These are phyloP conservation scores for Nomada fucata DNA, from an alignment of 2,888 invertebrate species.

Conservation along the genomic window DNA sequence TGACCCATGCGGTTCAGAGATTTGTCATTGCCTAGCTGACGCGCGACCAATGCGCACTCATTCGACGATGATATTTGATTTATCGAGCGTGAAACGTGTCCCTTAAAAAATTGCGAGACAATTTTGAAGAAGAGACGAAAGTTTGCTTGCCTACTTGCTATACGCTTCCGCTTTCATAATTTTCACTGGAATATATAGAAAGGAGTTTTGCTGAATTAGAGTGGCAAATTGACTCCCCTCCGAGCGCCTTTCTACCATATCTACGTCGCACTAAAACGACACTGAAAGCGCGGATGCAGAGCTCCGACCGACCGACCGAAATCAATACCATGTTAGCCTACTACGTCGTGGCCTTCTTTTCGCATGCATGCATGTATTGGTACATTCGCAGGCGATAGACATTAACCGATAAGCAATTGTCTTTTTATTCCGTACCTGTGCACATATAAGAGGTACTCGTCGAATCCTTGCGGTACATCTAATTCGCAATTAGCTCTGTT, in stretches of 20 bases:
- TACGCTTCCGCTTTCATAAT: background rate
- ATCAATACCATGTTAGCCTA: slow-evolving; percentile 75
- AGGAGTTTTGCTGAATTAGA: slow-evolving; percentile 58
- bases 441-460: background rate
- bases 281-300: slow-evolving; percentile 73
- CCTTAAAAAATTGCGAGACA: background rate
- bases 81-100: no score
- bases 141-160: background rate
- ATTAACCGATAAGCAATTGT: slow-evolving; percentile 8
- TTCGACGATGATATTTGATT: no score
- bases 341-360: slow-evolving; percentile 77
- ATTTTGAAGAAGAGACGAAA: background rate
- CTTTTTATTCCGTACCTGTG: background rate
- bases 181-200: slow-evolving; percentile 21
- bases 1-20: no score
- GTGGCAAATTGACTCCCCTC: slow-evolving; percentile 15
- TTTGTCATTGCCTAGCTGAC: no score
- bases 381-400: slow-evolving; percentile 56
- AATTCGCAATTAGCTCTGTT: background rate
- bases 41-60: no score
- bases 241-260: slow-evolving; percentile 47
- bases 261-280: slow-evolving; percentile 71
- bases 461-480: background rate
- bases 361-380: slow-evolving; percentile 41
- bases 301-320: slow-evolving; percentile 64